Base-by-base conservation (phyloP, 2,888 invertebrate genomes). In the Nemotelus nigrinus region DNA sequence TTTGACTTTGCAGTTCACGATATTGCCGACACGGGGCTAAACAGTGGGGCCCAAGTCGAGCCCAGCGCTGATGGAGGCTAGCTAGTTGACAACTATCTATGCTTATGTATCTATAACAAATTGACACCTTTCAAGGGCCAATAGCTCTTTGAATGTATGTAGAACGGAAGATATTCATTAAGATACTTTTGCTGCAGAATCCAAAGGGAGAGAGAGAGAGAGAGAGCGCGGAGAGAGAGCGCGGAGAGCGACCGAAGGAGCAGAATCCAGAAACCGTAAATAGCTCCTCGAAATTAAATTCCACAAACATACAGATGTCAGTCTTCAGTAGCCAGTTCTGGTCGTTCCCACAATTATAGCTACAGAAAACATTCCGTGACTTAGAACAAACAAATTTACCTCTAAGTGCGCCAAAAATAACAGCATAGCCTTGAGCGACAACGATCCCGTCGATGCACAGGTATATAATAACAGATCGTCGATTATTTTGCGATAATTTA, bases 41-140 rank as follows among this genome's bases (percentile, higher is more conserved):
- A 39, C 39, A 65, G n/a, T 50, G 70, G n/a, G 43, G 55, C 44
- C 43, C 10, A 55, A 53, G 55, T 55, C 70, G 48, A 25, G 55
- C 43, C 53, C 39, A 50, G 55, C 53, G 41, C 10, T 8, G 65
- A 7, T 68, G 7, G 50, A 50, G 2, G 6, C 68, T 68, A 7
- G n/a, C 41, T 68, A 68, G 50, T 41, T 4, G 45, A 47, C 47
- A 2, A n/a, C 39, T 43, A 43, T 5, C 6, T 63, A 48, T 65
- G 47, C 53, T 39, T 68, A 25, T 53, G 68, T 70, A 70, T 55
- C 53, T 70, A 53, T 53, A 8, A 70, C 53, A 55, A 55, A 70
- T 74, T 74, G 47, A 58, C 74, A 74, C 60, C 74, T 63, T 74
- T 48, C 74, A 74, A 74, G 74, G 74, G 74, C 74, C 74, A 8